Evolutionary conservation across 2,113 vertebrate genomes (phyloP).

Genomic region (Chaetodon auriga): DNA sequence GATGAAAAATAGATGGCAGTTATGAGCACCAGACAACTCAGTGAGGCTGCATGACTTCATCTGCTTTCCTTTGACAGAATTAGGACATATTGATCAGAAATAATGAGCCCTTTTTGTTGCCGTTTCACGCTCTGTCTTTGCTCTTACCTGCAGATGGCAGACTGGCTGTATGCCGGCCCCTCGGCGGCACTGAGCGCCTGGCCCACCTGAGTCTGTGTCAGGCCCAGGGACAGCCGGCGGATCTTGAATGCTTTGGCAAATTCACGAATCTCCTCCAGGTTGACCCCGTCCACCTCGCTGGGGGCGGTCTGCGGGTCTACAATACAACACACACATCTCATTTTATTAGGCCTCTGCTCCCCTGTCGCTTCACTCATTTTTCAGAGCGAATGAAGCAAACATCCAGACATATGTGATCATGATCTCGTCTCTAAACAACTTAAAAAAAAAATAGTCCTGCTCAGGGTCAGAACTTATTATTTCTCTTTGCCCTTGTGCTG

Average conservation of each 20-base stretch:
- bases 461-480: conserved; percentile 63
- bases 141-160: conserved; percentile 99
- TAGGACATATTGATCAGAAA: conserved; percentile 21
- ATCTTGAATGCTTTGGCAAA: conserved; percentile 99
- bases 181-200: conserved; percentile 98
- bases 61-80: conserved; percentile 52
- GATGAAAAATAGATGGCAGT: conserved; percentile 61
- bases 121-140: conserved; percentile 8
- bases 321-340: conserved; percentile 68
- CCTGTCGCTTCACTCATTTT: conserved; percentile 44
- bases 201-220: conserved; percentile 99
- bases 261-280: conserved; percentile 99
- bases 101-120: background rate
- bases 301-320: conserved; percentile 96
- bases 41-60: conserved; percentile 21
- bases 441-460: conserved; percentile 4
- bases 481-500: conserved; percentile 33
- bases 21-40: conserved; percentile 52
- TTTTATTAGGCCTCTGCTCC: conserved; percentile 68
- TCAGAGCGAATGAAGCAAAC: conserved; percentile 59
- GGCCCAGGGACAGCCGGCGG: conserved; percentile 97
- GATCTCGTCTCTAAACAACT: conserved; percentile 40
- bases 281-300: conserved; percentile 98
- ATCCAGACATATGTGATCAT: conserved; percentile 42
- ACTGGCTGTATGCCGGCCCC: conserved; percentile 99